Percentiles rank a stretch among this genome's conserved stretches.
Conservation (phyloP, 2,888 invertebrate genomes). For the Brassicogethes aeneus region DNA sequence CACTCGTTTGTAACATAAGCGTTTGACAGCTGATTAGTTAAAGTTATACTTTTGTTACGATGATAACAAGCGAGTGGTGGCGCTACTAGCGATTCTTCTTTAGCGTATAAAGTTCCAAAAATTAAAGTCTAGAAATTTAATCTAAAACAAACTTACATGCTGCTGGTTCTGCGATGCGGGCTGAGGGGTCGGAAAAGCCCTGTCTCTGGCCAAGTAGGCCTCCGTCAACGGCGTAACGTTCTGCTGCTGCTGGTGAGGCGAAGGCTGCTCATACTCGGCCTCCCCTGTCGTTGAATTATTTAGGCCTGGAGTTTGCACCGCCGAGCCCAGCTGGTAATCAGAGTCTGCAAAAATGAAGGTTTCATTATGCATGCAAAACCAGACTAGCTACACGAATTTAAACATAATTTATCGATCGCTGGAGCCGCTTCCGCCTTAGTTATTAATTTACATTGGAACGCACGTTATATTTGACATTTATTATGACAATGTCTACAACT, state of each 20-base stretch:
- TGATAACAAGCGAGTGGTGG: too few relatives aligned
- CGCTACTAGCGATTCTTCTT: too few relatives aligned
- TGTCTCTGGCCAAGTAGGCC: conserved; percentile 38
- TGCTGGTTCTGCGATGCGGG: too few relatives aligned
- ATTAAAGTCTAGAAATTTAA: too few relatives aligned
- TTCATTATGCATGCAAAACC: not conserved
- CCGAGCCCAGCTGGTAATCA: conserved; percentile 64
- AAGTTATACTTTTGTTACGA: too few relatives aligned
- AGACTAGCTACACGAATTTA: not conserved
- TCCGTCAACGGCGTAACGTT: conserved; percentile 34
- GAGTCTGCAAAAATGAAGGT: conserved; percentile 45
- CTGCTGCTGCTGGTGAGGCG: conserved; percentile 14
- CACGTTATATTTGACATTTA: too few relatives aligned
- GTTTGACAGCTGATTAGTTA: too few relatives aligned
- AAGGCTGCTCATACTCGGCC: conserved; percentile 30
- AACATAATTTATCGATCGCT: not conserved
- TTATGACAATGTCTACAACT: too few relatives aligned
- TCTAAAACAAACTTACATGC: not conserved
- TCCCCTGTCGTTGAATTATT: conserved; percentile 36
- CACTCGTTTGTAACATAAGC: too few relatives aligned
- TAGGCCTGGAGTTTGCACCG: conserved; percentile 55
- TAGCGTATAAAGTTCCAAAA: too few relatives aligned
- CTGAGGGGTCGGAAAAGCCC: conserved; percentile 31
- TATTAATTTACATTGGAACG: too few relatives aligned
- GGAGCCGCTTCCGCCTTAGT: not conserved